A percentile compares a stretch with the other conserved stretches of the same genome.
These are phyloP conservation scores for Micronycteris hirsuta DNA, from an alignment of 2,113 vertebrate species.

Conservation along the genomic window DNA sequence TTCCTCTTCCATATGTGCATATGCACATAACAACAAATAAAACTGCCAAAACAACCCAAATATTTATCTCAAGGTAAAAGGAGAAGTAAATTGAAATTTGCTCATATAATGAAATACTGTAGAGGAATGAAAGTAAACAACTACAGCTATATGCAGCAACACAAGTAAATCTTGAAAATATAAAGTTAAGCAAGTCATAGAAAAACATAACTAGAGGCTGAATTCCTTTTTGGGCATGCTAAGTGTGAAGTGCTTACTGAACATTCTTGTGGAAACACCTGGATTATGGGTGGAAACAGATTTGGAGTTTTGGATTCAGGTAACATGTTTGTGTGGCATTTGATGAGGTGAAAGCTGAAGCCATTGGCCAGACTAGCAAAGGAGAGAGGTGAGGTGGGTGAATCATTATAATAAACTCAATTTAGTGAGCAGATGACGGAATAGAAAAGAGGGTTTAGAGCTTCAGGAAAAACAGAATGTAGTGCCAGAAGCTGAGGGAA, in stretches of 20 bases:
- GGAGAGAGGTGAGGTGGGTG: background rate
- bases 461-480: background rate
- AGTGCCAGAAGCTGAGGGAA: background rate
- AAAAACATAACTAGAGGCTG: background rate
- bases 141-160: background rate
- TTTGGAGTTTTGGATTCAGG: background rate
- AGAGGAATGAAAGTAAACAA: background rate
- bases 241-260: background rate
- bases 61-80: background rate
- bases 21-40: background rate
- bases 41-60: background rate
- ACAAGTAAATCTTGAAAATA: background rate
- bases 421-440: background rate
- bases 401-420: background rate
- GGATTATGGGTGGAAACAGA: background rate
- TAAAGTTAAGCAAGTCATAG: background rate
- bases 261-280: background rate
- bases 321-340: background rate
- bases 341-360: background rate
- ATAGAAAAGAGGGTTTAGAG: background rate
- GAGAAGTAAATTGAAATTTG: background rate
- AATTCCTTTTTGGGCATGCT: background rate
- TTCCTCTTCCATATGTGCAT: background rate
- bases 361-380: background rate
- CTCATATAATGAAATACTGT: background rate